These are phyloP conservation scores for Pelochelys cantorii DNA, from an alignment of 2,797 vertebrate species.

Conservation along the genomic window DNA sequence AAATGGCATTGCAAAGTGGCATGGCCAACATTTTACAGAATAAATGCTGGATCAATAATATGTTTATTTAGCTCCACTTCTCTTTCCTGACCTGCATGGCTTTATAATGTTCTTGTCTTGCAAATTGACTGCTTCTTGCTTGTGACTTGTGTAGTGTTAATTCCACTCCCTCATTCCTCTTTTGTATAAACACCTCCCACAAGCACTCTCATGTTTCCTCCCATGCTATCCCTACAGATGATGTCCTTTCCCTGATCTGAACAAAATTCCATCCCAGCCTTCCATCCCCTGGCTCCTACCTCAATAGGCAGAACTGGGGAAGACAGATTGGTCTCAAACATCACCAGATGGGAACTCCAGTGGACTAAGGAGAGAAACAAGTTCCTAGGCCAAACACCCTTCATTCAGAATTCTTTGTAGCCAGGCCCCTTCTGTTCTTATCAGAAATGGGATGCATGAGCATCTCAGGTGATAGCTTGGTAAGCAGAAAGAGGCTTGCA, in stretches of 20 bases:
- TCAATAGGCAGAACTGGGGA: background rate
- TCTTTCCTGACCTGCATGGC: background rate
- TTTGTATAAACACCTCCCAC: background rate
- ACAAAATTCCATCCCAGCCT: background rate
- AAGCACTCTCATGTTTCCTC: background rate
- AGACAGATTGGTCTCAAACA: background rate
- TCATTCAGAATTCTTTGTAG: background rate
- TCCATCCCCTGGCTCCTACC: background rate
- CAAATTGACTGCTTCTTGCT: background rate
- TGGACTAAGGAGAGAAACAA: background rate
- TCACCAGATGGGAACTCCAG: background rate
- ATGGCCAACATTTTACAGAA: background rate
- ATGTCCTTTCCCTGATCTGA: background rate
- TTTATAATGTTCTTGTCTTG: background rate
- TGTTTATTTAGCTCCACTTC: background rate
- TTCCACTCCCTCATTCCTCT: background rate
- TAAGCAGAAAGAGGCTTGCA: fast-evolving
- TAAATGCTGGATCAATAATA: background rate
- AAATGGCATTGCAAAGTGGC: background rate
- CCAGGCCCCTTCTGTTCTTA: background rate
- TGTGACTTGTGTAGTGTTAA: background rate
- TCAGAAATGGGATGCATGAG: background rate
- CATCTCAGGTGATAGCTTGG: fast-evolving
- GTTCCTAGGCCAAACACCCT: background rate
- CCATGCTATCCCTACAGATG: background rate